These are phyloP conservation scores for Semicossyphus pulcher DNA, from an alignment of 2,113 vertebrate genomes.

Conservation along the genomic window DNA sequence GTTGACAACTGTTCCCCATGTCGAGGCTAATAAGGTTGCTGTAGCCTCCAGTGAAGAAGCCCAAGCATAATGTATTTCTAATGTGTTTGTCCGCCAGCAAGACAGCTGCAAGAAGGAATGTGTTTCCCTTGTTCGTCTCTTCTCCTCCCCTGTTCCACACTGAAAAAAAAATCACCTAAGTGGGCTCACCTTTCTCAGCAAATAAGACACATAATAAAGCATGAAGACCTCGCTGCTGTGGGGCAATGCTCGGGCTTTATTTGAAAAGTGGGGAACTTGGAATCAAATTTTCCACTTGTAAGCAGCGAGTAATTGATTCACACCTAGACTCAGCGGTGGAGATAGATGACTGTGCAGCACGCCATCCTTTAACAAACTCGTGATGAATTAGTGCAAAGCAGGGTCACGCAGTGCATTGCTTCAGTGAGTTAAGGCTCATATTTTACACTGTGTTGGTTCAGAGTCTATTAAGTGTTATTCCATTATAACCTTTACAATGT, in stretches of 20 bases:
- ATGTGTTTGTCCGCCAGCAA: constrained; percentile 16
- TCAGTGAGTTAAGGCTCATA: neutral
- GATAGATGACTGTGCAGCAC: constrained; percentile 15
- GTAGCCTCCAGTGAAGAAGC: neutral
- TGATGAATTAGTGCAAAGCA: constrained; percentile 10
- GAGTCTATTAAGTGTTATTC: neutral
- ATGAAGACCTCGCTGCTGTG: constrained; percentile 14
- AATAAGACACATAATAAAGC: constrained; percentile 41
- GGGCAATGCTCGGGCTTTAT: constrained; percentile 33
- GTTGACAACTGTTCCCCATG: neutral
- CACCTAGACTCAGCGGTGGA: constrained; percentile 8
- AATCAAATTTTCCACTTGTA: constrained; percentile 49
- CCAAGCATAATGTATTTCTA: constrained; percentile 10
- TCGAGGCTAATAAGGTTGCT: neutral
- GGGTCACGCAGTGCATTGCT: neutral
- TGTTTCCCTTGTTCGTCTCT: constrained; percentile 15
- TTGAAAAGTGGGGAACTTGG: constrained; percentile 27
- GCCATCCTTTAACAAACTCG: constrained; percentile 18
- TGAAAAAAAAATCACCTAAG: neutral
- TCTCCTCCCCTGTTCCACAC: neutral
- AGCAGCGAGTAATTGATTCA: constrained; percentile 55
- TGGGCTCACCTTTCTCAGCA: constrained; percentile 17
- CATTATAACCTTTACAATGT: neutral
- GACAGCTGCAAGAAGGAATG: constrained; percentile 4
- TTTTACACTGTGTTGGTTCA: neutral